phyloP scores from a whole-genome alignment of 2,113 vertebrate species.

The Isichthys henryi region DNA sequence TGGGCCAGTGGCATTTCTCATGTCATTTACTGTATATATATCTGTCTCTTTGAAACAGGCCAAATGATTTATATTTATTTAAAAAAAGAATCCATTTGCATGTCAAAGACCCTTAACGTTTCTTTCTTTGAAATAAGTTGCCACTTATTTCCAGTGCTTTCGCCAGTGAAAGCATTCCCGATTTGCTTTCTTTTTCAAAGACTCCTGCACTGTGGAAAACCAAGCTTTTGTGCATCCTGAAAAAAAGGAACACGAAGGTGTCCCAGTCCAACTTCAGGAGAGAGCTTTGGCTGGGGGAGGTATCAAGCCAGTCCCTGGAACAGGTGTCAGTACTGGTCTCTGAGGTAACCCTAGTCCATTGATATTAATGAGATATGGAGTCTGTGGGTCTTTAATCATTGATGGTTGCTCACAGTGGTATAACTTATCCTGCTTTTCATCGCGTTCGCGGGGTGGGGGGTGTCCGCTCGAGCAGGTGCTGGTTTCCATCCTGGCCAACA shows the following conservation, averaged over 20 bases:
- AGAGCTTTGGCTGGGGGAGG: constrained; percentile 51
- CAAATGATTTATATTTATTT: neutral
- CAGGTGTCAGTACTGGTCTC: constrained; percentile 61
- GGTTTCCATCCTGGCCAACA: constrained; percentile 51
- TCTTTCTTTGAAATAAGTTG: constrained; percentile 59
- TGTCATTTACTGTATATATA: neutral
- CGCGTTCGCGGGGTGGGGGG: neutral
- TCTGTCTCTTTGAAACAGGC: neutral
- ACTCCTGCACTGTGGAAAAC: constrained; percentile 51
- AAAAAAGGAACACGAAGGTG: constrained; percentile 46
- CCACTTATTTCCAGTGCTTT: constrained; percentile 66
- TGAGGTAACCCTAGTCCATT: constrained; percentile 46
- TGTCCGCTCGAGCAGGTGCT: constrained; percentile 42
- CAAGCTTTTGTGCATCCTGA: constrained; percentile 59
- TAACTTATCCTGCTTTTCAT: neutral
- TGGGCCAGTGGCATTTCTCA: neutral
- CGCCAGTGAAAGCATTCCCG: constrained; percentile 59
- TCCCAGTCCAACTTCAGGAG: constrained; percentile 43
- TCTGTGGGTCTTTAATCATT: neutral
- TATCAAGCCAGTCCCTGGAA: constrained; percentile 58
- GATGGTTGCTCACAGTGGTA: neutral
- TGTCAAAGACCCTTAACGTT: constrained; percentile 35
- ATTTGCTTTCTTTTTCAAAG: constrained; percentile 51
- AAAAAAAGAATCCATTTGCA: neutral
- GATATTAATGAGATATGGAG: neutral